Conservation (phyloP, 2,113 vertebrate species). For the Tauraco erythrolophus region DNA sequence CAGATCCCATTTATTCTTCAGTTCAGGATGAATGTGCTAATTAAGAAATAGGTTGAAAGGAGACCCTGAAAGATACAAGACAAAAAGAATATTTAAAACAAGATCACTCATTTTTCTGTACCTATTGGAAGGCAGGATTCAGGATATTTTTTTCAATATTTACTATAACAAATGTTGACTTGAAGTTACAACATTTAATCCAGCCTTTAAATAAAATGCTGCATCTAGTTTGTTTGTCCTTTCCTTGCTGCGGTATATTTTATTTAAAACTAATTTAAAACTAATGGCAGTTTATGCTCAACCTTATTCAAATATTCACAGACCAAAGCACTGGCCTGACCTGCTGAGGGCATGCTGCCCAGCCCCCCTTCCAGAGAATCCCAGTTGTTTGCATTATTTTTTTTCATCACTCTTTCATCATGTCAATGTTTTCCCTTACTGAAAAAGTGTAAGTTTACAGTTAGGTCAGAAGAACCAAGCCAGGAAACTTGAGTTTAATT, state of each 20-base stretch:
- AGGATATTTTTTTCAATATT: background rate
- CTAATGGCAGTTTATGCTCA: background rate
- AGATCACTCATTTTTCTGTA: background rate
- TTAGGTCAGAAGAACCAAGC: background rate
- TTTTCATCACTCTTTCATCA: background rate
- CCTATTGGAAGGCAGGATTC: background rate
- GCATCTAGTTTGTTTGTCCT: background rate
- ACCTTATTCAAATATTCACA: background rate
- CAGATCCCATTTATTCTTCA: slow-evolving; percentile 83
- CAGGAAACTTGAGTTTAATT: background rate
- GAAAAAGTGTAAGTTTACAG: background rate
- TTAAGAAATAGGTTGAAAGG: background rate
- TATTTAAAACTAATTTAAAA: background rate
- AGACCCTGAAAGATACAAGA: slow-evolving; percentile 53
- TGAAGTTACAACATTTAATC: background rate
- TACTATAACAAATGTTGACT: background rate
- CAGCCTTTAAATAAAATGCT: background rate
- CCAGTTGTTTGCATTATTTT: background rate
- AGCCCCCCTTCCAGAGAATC: background rate
- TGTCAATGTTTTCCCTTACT: background rate
- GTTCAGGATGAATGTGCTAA: background rate
- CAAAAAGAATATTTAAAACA: background rate
- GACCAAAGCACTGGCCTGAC: background rate
- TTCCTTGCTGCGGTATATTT: background rate
- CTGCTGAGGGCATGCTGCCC: background rate